Conservation (phyloP, 2,113 vertebrate genomes). For the Chauna torquata region DNA sequence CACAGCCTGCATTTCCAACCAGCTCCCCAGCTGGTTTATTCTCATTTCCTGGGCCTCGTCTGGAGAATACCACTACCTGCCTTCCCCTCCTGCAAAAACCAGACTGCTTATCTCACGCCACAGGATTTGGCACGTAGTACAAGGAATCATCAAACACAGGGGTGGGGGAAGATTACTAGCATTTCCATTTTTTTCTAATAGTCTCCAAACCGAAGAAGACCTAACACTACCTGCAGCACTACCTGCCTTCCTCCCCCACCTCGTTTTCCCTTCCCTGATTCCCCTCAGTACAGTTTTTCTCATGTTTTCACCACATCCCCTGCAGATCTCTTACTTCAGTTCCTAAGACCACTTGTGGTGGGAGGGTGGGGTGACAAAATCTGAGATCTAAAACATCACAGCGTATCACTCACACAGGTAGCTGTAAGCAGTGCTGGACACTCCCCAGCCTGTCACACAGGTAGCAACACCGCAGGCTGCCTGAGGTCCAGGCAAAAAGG, state of each 20-base stretch:
- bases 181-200: background rate
- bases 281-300: background rate
- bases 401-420: background rate
- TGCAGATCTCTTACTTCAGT: background rate
- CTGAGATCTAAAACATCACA: background rate
- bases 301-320: background rate
- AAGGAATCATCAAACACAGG: background rate
- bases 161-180: background rate
- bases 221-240: rapidly evolving
- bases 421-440: background rate
- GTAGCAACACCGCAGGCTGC: background rate
- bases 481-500: background rate
- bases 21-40: background rate
- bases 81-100: background rate
- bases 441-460: background rate
- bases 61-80: background rate
- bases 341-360: background rate
- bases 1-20: background rate
- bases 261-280: background rate
- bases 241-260: background rate
- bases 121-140: background rate
- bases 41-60: background rate
- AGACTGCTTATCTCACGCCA: background rate
- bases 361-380: background rate
- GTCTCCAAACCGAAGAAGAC: background rate